A percentile compares a stretch with the other conserved stretches of the same genome.
Evolutionary conservation across 2,113 vertebrate genomes (phyloP).

Genomic region (Spea bombifrons): DNA sequence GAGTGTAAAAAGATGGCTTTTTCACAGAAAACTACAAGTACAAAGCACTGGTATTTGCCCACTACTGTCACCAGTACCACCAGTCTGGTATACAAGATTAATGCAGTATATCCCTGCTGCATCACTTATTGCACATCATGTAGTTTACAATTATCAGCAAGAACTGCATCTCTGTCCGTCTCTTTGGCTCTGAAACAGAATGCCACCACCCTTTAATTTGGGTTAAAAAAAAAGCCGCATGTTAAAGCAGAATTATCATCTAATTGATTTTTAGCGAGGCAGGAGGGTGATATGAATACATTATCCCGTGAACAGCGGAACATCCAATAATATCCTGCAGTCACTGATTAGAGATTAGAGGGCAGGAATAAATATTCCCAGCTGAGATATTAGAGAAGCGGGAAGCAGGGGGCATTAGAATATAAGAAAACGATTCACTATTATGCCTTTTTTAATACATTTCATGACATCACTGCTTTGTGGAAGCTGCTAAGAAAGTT

Average conservation of each 20-base stretch:
- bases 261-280: slow-evolving; percentile 27
- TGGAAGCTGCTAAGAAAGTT: no score
- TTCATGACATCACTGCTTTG: no score
- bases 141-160: slow-evolving; percentile 24
- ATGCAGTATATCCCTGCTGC: no score
- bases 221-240: slow-evolving; percentile 8
- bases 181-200: neutral
- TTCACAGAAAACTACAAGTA: no score
- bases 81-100: no score
- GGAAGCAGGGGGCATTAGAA: neutral
- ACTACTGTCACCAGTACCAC: no score
- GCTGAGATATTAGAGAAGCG: neutral
- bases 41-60: no score
- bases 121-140: slow-evolving; percentile 6
- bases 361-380: neutral
- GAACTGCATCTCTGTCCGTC: slow-evolving; percentile 9
- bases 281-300: slow-evolving; percentile 32
- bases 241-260: slow-evolving; percentile 5
- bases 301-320: slow-evolving; percentile 19
- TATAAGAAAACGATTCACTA: no score
- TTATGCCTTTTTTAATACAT: no score
- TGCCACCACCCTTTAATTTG: slow-evolving; percentile 25
- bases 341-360: neutral
- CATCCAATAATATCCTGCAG: slow-evolving; percentile 20
- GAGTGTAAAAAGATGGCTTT: no score